Conservation (phyloP, 2,113 vertebrate genomes). For the Brachyistius frenatus region DNA sequence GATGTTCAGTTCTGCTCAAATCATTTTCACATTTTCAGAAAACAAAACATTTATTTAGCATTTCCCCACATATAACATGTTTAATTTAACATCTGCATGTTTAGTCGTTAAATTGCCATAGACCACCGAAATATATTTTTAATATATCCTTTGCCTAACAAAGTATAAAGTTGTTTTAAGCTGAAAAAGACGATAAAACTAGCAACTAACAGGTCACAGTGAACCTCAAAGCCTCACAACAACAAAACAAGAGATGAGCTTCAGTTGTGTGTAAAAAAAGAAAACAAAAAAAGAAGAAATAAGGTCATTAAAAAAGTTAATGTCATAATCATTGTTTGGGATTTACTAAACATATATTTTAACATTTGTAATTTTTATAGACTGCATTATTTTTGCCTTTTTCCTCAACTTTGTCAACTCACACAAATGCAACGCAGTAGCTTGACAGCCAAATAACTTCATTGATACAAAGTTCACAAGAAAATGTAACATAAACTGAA, state of each 20-base stretch:
- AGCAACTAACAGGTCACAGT: constrained; percentile 66
- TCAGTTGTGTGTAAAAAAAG: constrained; percentile 55
- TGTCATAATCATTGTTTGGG: constrained; percentile 39
- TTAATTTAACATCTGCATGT: constrained; percentile 20
- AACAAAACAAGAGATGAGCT: constrained; percentile 67
- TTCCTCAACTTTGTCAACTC: constrained; percentile 31
- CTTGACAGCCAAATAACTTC: constrained; percentile 39
- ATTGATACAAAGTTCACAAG: constrained; percentile 61
- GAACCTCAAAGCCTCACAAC: constrained; percentile 68
- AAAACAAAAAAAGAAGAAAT: constrained; percentile 44
- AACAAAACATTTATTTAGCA: constrained; percentile 72
- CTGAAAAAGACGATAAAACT: constrained; percentile 65
- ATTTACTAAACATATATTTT: constrained; percentile 49
- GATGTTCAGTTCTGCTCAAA: constrained; percentile 26
- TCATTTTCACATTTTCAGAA: constrained; percentile 48
- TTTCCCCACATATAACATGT: constrained; percentile 42
- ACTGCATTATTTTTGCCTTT: constrained; percentile 25
- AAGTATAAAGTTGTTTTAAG: constrained; percentile 44
- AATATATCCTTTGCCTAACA: constrained; percentile 23
- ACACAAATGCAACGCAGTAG: constrained; percentile 47
- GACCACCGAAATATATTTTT: constrained; percentile 19
- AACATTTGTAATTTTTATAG: constrained; percentile 48
- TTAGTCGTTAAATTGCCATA: constrained; percentile 11
- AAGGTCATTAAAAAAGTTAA: constrained; percentile 35
- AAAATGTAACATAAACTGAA: constrained; percentile 52